phyloP scores from a whole-genome alignment of 1,140 invertebrate species.

The Anoplophora glabripennis region DNA sequence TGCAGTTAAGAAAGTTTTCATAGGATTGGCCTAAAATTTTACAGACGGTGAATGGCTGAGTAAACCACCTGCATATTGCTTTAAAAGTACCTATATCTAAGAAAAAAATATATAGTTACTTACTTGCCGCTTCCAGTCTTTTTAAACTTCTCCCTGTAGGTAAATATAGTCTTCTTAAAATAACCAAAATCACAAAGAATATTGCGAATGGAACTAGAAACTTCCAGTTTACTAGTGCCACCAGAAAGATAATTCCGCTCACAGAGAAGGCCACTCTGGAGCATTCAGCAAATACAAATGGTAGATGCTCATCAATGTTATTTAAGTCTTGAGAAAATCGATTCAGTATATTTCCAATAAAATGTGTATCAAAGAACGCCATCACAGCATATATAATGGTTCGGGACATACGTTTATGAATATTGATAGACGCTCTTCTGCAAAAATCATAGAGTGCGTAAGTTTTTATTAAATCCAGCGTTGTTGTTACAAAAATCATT shows the following conservation, averaged over 20 bases:
- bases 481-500: neutral
- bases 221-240: neutral
- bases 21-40: too few relatives aligned
- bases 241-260: constrained; percentile 2
- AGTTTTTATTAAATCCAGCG: neutral
- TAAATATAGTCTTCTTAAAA: constrained; percentile 59
- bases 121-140: constrained; percentile 63
- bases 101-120: constrained; percentile 30
- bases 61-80: neutral
- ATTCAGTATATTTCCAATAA: constrained; percentile 42
- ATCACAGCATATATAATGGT: constrained; percentile 36
- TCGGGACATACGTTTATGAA: constrained; percentile 33
- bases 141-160: constrained; percentile 63
- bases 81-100: neutral
- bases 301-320: constrained; percentile 36
- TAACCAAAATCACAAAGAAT: constrained; percentile 54
- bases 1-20: too few relatives aligned
- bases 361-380: constrained; percentile 39
- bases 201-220: constrained; percentile 33
- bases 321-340: constrained; percentile 40
- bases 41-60: neutral
- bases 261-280: constrained; percentile 26
- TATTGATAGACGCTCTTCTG: constrained; percentile 28
- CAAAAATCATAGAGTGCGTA: constrained; percentile 19
- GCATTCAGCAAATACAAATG: constrained; percentile 27